Evolutionary conservation across 2,797 vertebrate species (phyloP).

Genomic region (Poecilia wingei): DNA sequence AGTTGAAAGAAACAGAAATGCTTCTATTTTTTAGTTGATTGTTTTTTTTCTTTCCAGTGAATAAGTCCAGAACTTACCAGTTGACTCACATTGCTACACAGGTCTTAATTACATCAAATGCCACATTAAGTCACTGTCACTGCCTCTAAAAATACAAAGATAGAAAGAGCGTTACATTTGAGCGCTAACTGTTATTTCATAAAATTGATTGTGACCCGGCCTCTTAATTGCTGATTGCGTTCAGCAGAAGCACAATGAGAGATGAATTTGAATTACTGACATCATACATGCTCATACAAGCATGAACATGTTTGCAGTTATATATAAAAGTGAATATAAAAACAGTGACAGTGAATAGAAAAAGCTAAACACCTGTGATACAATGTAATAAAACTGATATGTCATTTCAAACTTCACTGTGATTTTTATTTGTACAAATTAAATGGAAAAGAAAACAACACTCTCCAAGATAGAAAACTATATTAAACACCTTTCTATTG

Average conservation of each 20-base stretch:
- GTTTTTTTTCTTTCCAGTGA: constrained; percentile 1
- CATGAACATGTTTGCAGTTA: constrained; percentile 5
- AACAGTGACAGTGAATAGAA: neutral
- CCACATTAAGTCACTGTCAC: constrained; percentile 37
- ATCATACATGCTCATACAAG: constrained; percentile 8
- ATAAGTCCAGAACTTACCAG: constrained; percentile 30
- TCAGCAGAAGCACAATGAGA: neutral
- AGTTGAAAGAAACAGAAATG: neutral
- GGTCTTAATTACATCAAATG: constrained; percentile 50
- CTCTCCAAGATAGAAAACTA: neutral
- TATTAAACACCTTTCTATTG: neutral
- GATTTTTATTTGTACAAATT: neutral
- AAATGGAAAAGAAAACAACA: neutral
- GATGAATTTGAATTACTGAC: constrained; percentile 14
- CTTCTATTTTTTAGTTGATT: neutral
- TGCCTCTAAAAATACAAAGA: constrained; percentile 5
- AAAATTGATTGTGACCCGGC: neutral
- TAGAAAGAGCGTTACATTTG: neutral
- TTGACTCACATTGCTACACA: constrained; percentile 50
- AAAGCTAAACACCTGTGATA: neutral
- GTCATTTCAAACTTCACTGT: neutral
- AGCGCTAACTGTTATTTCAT: neutral
- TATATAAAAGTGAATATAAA: neutral
- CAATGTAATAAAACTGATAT: neutral
- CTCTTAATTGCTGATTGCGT: neutral